Base-by-base conservation (phyloP, 2,113 vertebrate genomes). In the Rafetus swinhoei region DNA sequence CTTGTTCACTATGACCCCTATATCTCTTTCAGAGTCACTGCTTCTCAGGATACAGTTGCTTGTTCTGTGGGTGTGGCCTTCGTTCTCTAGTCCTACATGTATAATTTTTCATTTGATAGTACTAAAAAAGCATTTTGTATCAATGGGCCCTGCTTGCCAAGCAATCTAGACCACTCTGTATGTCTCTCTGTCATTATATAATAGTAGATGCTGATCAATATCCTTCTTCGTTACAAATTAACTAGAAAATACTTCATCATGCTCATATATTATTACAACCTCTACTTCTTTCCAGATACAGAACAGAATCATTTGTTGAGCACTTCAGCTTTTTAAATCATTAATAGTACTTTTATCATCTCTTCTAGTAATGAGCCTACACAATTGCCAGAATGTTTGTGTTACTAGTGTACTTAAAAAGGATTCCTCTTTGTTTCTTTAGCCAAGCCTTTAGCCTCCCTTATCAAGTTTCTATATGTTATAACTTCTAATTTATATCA, bases 1-100 rank as follows among this genome's bases (percentile, higher is more conserved):
- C 4, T 18, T 91, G 19, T 77, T 59, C 77, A 24, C 4, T 81
- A 2, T 29, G 24, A 87, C 79, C 16, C 72, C 79, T 57, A 93
- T 83, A 79, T 83, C 6, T 5, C 29, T 82, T 87, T 25, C 4
- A 11, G 3, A 53, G 52, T 32, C 0, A 0, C 12, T 84, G 0
- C 2, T 85, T 76, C 90, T 74, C 32, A 62, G 29, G 7, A 32
- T 89, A 7, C 15, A 4, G 7, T 53, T 1, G 53, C 81, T 59
- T 77, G 27, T 65, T 65, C 27, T 65, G 29, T 65, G 32, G 60
- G 4, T 59, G 9, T 84, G 16, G 53, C 52, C 29, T 79, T 3
- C 25, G 8, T 84, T 87, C 29, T 25, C 81, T 22, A 29, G 86
- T 83, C 79, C 74, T 3, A 2, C 29, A 76, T 84, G 14, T 8